phyloP scores from a whole-genome alignment of 1,140 invertebrate genomes.

The Plodia interpunctella region DNA sequence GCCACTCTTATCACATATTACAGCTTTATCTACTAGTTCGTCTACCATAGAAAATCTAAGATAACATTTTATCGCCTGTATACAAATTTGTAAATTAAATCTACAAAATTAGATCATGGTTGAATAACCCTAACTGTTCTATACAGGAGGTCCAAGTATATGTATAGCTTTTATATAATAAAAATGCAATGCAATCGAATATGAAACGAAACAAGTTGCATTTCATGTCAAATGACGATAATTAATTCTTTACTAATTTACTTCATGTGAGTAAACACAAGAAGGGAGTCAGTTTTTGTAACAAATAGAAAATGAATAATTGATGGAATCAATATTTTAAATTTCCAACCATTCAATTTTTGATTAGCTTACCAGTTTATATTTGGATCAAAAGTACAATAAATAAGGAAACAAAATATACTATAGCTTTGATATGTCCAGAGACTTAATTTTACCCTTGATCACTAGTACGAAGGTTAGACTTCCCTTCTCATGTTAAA shows the following conservation, averaged over 20 bases:
- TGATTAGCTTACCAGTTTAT: no score
- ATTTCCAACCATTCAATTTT: no score
- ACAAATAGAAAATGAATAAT: neutral
- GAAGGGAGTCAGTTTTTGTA: constrained; percentile 11
- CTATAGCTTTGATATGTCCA: neutral
- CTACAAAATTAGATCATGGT: constrained; percentile 57
- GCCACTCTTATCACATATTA: constrained; percentile 74
- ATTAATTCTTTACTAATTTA: neutral
- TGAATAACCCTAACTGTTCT: constrained; percentile 43
- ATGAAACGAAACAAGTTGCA: constrained; percentile 42
- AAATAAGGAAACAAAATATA: neutral
- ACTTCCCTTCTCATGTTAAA: constrained; percentile 2
- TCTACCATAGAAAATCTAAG: constrained; percentile 75
- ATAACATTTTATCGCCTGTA: constrained; percentile 60
- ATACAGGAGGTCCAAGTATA: constrained; percentile 55
- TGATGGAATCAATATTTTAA: neutral
- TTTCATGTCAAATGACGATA: constrained; percentile 40
- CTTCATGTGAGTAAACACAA: no score
- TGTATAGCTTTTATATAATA: constrained; percentile 25
- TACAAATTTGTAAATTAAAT: constrained; percentile 61
- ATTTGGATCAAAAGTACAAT: no score
- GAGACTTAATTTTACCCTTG: constrained; percentile 19
- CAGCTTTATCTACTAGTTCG: constrained; percentile 58
- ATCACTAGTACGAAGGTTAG: neutral
- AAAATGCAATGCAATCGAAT: constrained; percentile 55